Percentiles rank a stretch among this genome's conserved stretches.
These are phyloP conservation scores for Drosophila villosipedis DNA, from an alignment of 2,888 invertebrate species.

Conservation along the genomic window DNA sequence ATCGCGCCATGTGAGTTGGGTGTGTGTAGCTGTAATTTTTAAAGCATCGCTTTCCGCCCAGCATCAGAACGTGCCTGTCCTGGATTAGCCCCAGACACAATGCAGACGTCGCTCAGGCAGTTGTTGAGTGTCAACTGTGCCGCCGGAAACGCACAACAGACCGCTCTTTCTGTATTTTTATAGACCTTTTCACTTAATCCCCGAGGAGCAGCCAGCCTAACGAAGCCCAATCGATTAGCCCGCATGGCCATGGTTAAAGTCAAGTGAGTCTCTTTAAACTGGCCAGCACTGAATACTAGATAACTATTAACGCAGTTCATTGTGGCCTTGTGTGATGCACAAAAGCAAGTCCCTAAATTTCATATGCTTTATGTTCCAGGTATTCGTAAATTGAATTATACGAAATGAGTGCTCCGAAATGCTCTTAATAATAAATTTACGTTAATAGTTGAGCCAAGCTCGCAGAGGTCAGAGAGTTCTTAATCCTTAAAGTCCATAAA, in stretches of 20 bases:
- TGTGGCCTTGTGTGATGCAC: neutral
- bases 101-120: conserved; percentile 49
- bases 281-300: neutral
- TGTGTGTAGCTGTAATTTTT: conserved; percentile 52
- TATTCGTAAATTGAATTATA: neutral
- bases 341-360: neutral
- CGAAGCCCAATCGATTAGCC: conserved; percentile 64
- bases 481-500: neutral
- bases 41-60: conserved; percentile 60
- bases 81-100: conserved; percentile 73
- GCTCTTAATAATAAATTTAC: neutral
- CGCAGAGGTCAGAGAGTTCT: neutral
- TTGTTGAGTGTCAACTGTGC: conserved; percentile 66
- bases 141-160: conserved; percentile 62
- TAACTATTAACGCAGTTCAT: neutral
- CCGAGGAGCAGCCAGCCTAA: conserved; percentile 9
- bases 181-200: conserved; percentile 56
- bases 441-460: neutral
- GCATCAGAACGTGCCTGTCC: conserved; percentile 68
- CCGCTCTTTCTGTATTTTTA: conserved; percentile 41
- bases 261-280: conserved; percentile 52
- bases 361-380: neutral
- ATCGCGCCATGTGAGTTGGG: conserved; percentile 35
- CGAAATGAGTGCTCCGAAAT: neutral
- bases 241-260: conserved; percentile 8